A percentile compares a stretch with the other conserved stretches of the same genome.
Evolutionary conservation across 2,113 vertebrate genomes (phyloP).

Genomic region (Plecotus auritus): DNA sequence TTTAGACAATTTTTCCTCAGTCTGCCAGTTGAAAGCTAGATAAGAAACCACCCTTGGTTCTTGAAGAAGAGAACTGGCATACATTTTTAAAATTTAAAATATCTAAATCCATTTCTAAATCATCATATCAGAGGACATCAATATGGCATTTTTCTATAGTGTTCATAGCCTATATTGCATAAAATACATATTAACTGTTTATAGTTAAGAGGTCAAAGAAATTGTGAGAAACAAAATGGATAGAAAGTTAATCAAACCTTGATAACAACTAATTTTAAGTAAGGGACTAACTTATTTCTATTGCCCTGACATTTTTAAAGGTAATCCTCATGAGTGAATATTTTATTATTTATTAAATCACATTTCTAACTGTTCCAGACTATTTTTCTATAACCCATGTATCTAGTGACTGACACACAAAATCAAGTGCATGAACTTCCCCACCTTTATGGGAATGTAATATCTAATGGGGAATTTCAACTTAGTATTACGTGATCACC

Average conservation of each 20-base stretch:
- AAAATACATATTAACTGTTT: neutral
- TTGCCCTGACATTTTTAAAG: neutral
- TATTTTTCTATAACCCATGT: neutral
- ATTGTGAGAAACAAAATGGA: neutral
- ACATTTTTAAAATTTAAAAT: neutral
- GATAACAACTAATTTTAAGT: neutral
- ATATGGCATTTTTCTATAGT: neutral
- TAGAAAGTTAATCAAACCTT: neutral
- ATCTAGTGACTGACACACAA: neutral
- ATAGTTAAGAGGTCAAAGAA: neutral
- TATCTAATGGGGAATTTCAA: neutral
- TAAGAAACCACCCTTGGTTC: neutral
- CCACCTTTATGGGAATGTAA: neutral
- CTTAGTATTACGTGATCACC: neutral
- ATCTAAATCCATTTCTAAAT: neutral
- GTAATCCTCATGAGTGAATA: neutral
- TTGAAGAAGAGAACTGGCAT: neutral
- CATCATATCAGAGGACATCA: neutral
- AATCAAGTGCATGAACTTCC: neutral
- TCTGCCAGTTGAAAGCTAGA: neutral
- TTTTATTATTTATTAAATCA: slow-evolving; percentile 23
- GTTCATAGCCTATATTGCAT: neutral
- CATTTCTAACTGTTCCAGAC: neutral
- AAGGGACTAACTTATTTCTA: neutral
- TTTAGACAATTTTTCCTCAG: neutral